Conservation (phyloP, 1,140 invertebrate genomes). For the Micrasema minimum region DNA sequence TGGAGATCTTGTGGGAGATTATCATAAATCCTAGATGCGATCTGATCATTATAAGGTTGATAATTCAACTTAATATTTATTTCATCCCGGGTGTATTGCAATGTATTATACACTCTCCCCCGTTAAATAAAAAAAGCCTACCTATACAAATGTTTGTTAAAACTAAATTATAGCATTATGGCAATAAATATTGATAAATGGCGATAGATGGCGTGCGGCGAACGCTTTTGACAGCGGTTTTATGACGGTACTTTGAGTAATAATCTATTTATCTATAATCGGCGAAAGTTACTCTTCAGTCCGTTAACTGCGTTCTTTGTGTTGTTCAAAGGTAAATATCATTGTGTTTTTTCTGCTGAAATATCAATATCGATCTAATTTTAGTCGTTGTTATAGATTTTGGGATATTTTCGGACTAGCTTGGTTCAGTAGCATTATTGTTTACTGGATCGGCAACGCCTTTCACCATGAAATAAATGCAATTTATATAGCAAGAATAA, state of each 20-base stretch:
- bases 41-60: too few relatives aligned
- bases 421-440: conserved; percentile 64
- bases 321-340: conserved; percentile 25
- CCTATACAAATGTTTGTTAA: too few relatives aligned
- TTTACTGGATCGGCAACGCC: conserved; percentile 67
- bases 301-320: conserved; percentile 23
- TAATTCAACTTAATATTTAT: too few relatives aligned
- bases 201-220: neutral
- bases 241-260: conserved; percentile 37
- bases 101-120: too few relatives aligned
- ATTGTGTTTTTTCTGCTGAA: conserved; percentile 8
- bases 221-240: conserved; percentile 37
- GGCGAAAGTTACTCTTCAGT: conserved; percentile 30
- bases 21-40: too few relatives aligned
- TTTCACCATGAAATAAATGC: conserved; percentile 57
- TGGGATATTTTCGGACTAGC: conserved; percentile 6
- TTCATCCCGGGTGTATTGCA: too few relatives aligned
- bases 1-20: too few relatives aligned
- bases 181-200: conserved; percentile 21
- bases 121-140: too few relatives aligned
- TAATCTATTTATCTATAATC: conserved; percentile 9
- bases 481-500: conserved; percentile 17
- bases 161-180: too few relatives aligned
- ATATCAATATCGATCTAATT: neutral
- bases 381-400: too few relatives aligned